Base-by-base conservation (phyloP, 2,113 vertebrate genomes). In the Pao palembangensis region DNA sequence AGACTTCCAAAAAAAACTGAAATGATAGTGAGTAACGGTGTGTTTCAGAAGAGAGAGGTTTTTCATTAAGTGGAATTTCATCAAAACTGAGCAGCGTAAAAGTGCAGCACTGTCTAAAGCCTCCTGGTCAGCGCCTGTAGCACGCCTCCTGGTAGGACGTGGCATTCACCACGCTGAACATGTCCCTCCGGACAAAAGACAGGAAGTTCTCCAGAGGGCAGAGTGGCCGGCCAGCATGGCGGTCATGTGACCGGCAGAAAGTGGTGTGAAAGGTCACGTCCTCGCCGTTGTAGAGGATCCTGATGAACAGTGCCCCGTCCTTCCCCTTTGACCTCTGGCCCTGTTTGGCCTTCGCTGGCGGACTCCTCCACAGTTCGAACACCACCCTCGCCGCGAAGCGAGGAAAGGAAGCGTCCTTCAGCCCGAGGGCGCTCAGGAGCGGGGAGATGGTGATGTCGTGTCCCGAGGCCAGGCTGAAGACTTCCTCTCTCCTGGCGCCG, bases 391-490 rank as follows among this genome's bases (percentile, higher is more conserved):
- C 96, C 0, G 95, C 97, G 58, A 98, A 99, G 16, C 94, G 89
- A 0, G 97, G 97, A 80, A 98, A 98, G 43, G 89, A 90, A 59
- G 94, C 94, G 64, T 93, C 91, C 2, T 91, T 87, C 51, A 99
- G 86, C 20, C 97, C 96, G 70, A 99, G 84, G 69, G 97, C 95
- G 69, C 94, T 97, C 18, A 99, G 93, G 78, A 98, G 51, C 0
- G 97, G 97, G 0, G 94, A 96, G 90, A 99, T 64, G 0, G 95
- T 99, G 63, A 98, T 94, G 3, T 99, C 96, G 0, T 99, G 97
- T 6, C 94, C 96, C 0, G 97, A 98, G 38, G 93, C 94, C 47
- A 99, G 89, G 8, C 91, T 82, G 61, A 99, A 94, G 12, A 92
- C 21, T 61, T 94, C 93, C 2, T 93, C 76, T 79, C 92, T 4